Percentiles rank a stretch among this genome's conserved stretches.
phyloP scores from a whole-genome alignment of 2,797 vertebrate genomes.

The Yasuhikotakia modesta region DNA sequence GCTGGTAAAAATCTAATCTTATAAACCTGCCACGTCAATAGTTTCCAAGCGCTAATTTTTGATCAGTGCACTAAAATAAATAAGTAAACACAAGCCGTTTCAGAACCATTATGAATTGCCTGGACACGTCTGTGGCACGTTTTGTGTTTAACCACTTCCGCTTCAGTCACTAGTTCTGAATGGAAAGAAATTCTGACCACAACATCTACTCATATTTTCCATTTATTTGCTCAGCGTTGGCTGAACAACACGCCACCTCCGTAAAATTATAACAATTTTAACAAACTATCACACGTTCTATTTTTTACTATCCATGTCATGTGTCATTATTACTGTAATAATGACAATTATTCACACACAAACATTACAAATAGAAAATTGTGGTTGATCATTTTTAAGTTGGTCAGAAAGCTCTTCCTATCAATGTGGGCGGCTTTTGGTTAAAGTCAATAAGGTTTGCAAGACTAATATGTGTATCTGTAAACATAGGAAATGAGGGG shows the following conservation, averaged over 20 bases:
- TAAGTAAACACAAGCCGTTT: no score
- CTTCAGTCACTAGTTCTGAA: not conserved
- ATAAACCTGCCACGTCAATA: not conserved
- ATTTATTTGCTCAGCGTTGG: not conserved
- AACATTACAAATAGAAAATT: not conserved
- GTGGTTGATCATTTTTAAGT: not conserved
- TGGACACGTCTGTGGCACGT: not conserved
- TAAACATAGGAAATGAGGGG: not conserved
- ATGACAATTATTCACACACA: not conserved
- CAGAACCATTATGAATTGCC: no score
- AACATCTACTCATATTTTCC: not conserved
- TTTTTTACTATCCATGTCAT: no score
- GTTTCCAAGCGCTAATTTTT: not conserved
- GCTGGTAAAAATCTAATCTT: not conserved
- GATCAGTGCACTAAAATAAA: not conserved
- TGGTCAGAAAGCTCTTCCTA: not conserved
- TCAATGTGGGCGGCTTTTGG: not conserved
- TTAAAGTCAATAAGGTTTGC: not conserved
- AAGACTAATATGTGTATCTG: not conserved
- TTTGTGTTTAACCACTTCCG: not conserved
- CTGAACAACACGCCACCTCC: no score
- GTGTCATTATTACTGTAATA: not conserved
- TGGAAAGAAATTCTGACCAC: not conserved
- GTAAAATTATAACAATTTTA: no score
- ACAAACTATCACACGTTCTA: no score